Evolutionary conservation across 2,888 invertebrate genomes (phyloP).

Genomic region (Scelioninae gen. 1): DNA sequence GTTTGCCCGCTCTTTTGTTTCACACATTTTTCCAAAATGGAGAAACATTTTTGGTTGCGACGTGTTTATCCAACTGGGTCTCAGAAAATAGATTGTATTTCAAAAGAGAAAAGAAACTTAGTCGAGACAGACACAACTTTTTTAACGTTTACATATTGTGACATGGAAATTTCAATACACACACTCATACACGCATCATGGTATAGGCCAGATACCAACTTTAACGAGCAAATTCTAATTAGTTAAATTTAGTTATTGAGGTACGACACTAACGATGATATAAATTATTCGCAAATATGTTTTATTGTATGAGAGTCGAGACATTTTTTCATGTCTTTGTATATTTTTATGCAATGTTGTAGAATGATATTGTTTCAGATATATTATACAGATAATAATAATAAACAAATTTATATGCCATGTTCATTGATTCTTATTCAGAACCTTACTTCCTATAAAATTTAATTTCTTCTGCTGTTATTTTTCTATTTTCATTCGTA

Average conservation of each 20-base stretch:
- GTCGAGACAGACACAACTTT: slow-evolving; percentile 44
- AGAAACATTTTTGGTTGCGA: slow-evolving; percentile 13
- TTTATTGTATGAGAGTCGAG: slow-evolving; percentile 84
- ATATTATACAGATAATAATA: slow-evolving; percentile 84
- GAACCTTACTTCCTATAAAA: background rate
- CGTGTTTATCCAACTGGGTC: slow-evolving; percentile 11
- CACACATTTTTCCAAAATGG: background rate
- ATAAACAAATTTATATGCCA: slow-evolving; percentile 84
- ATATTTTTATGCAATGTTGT: slow-evolving; percentile 85
- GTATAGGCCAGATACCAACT: slow-evolving; percentile 65
- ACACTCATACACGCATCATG: slow-evolving; percentile 57
- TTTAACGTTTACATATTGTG: slow-evolving; percentile 61
- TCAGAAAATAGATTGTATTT: slow-evolving; percentile 2
- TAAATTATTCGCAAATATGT: slow-evolving; percentile 82
- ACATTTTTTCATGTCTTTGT: slow-evolving; percentile 85
- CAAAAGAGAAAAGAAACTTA: slow-evolving; percentile 7
- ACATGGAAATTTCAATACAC: slow-evolving; percentile 49
- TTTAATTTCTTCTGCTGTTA: too few relatives aligned
- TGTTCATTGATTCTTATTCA: slow-evolving; percentile 29
- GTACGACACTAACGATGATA: slow-evolving; percentile 71
- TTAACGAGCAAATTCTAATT: slow-evolving; percentile 65
- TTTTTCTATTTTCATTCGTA: too few relatives aligned
- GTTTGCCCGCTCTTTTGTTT: background rate
- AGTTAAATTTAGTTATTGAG: slow-evolving; percentile 70
- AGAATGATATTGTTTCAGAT: slow-evolving; percentile 85